These are phyloP conservation scores for Hydrolagus colliei DNA, from an alignment of 2,797 vertebrate genomes.

Conservation along the genomic window DNA sequence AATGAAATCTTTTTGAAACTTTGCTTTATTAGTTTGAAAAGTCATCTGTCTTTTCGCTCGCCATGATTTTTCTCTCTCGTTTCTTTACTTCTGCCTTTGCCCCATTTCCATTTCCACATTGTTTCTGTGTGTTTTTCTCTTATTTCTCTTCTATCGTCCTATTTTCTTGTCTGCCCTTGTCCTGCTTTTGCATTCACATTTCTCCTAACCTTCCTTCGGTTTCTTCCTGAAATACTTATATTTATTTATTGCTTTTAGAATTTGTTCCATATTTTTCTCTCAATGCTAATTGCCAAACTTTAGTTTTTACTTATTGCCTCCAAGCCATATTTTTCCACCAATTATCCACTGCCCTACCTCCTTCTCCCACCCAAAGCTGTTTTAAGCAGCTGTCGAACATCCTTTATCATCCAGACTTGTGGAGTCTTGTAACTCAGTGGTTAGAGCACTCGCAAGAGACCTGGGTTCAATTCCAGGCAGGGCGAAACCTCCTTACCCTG, in stretches of 20 bases:
- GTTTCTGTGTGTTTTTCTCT: not conserved
- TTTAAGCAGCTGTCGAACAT: constrained; percentile 8
- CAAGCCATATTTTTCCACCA: not conserved
- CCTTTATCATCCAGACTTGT: not conserved
- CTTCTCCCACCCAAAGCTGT: not conserved
- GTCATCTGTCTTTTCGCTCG: not conserved
- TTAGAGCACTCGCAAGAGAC: too few relatives aligned
- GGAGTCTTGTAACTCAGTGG: too few relatives aligned
- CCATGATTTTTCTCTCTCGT: not conserved
- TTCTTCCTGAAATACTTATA: not conserved
- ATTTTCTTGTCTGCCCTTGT: not conserved
- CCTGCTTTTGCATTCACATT: not conserved
- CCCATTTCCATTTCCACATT: not conserved
- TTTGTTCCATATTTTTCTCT: constrained; percentile 9
- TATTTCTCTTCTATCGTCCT: not conserved
- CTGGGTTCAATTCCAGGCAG: not conserved
- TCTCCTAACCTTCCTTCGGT: not conserved
- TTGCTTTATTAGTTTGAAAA: too few relatives aligned
- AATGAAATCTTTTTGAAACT: not conserved
- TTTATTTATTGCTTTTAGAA: not conserved
- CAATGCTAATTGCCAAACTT: not conserved
- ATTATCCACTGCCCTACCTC: not conserved
- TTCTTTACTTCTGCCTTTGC: not conserved
- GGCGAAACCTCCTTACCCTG: not conserved
- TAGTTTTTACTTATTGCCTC: not conserved